phyloP scores from a whole-genome alignment of 2,797 vertebrate species.

The Sciurus carolinensis region DNA sequence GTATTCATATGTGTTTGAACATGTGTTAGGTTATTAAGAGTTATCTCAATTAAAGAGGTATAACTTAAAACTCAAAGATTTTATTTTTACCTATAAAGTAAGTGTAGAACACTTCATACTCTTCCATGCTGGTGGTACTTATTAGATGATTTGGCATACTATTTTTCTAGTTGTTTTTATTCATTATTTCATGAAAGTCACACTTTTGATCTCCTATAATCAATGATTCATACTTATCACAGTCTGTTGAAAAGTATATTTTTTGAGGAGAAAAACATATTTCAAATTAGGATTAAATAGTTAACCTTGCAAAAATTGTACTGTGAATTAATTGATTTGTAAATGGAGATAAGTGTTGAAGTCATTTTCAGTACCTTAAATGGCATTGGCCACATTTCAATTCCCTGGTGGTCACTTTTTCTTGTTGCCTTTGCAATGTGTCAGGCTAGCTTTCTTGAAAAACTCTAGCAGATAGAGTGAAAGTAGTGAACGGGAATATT shows the following conservation, averaged over 20 bases:
- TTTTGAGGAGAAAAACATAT: neutral
- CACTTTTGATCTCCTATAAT: neutral
- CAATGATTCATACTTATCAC: neutral
- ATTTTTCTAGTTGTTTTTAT: constrained; percentile 6
- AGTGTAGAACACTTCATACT: neutral
- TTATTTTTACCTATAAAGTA: neutral
- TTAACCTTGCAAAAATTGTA: constrained; percentile 44
- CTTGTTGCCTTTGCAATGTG: neutral
- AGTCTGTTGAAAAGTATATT: neutral
- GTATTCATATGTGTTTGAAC: neutral
- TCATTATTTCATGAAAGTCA: neutral
- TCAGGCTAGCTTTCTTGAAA: constrained; percentile 25
- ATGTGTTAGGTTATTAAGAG: neutral
- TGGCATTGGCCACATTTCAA: constrained; percentile 57
- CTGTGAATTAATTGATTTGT: neutral
- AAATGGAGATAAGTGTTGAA: neutral
- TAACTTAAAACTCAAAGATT: constrained; percentile 18
- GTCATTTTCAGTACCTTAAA: neutral
- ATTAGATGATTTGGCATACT: neutral
- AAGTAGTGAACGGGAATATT: neutral
- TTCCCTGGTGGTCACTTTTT: constrained; percentile 75
- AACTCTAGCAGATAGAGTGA: neutral
- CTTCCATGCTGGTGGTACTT: neutral
- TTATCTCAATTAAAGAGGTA: constrained; percentile 20
- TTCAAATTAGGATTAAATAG: constrained; percentile 34